These are phyloP conservation scores for Caenorhabditis virilis DNA, from an alignment of 2,888 invertebrate genomes.

Conservation along the genomic window DNA sequence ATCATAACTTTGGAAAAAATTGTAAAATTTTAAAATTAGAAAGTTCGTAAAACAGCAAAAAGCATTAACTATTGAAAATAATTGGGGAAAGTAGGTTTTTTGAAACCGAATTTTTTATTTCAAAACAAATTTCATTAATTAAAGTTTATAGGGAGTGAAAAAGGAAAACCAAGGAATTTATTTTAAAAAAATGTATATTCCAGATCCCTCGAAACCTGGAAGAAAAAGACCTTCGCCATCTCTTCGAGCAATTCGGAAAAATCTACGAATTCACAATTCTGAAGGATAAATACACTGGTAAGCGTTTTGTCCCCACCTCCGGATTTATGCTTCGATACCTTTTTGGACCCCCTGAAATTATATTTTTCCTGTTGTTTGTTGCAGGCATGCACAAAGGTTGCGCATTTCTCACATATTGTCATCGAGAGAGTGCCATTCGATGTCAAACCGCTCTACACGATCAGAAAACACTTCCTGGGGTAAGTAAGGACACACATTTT, in stretches of 20 bases:
- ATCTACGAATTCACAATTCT: conserved; percentile 91
- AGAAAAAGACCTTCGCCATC: conserved; percentile 84
- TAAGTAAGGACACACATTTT: too few relatives aligned
- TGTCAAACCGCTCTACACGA: conserved; percentile 93
- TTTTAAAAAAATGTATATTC: conserved; percentile 19
- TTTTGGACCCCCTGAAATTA: too few relatives aligned
- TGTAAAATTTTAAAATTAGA: too few relatives aligned
- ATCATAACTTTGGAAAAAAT: too few relatives aligned
- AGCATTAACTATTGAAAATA: too few relatives aligned
- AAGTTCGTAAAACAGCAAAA: too few relatives aligned
- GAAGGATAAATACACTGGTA: conserved; percentile 84
- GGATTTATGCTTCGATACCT: too few relatives aligned
- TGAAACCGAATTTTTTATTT: too few relatives aligned
- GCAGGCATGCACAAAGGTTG: conserved; percentile 93
- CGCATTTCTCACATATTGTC: conserved; percentile 97
- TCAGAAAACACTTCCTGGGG: conserved; percentile 97
- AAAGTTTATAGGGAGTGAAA: neutral
- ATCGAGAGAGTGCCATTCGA: conserved; percentile 89
- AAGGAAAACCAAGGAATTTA: conserved; percentile 1
- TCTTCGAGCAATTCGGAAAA: conserved; percentile 90
- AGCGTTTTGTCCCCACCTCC: too few relatives aligned
- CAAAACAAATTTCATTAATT: too few relatives aligned
- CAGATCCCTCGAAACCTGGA: conserved; percentile 88
- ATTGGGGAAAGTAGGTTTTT: too few relatives aligned
- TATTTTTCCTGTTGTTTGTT: conserved; percentile 1